Conservation (phyloP, 2,113 vertebrate genomes). For the Leptodactylus fuscus region DNA sequence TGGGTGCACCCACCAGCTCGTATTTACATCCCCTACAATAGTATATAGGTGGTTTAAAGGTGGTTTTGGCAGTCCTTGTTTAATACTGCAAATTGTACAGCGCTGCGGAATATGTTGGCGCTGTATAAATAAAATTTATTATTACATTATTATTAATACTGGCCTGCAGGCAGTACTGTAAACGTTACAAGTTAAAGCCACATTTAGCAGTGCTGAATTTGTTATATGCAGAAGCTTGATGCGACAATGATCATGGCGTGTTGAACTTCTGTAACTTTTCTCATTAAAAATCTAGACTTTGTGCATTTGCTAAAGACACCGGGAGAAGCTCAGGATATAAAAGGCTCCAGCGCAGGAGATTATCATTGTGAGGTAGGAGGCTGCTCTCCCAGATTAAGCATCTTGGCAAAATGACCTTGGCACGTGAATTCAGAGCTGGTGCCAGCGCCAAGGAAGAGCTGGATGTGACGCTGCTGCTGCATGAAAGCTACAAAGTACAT, state of each 20-base stretch:
- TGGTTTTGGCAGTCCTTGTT: too few relatives aligned
- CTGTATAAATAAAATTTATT: too few relatives aligned
- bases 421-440: neutral
- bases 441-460: neutral
- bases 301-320: neutral
- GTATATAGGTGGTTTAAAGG: too few relatives aligned
- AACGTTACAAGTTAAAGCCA: neutral
- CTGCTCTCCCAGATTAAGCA: conserved; percentile 11
- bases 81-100: too few relatives aligned
- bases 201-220: too few relatives aligned
- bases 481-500: conserved; percentile 23
- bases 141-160: too few relatives aligned
- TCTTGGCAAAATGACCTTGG: conserved; percentile 25
- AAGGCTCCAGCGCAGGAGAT: neutral
- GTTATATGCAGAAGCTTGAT: too few relatives aligned
- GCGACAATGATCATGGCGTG: too few relatives aligned
- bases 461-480: neutral
- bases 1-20: too few relatives aligned
- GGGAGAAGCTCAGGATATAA: neutral
- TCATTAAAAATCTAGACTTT: conserved; percentile 15
- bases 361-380: neutral
- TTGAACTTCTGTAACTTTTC: neutral
- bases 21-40: too few relatives aligned
- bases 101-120: too few relatives aligned
- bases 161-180: neutral